Evolutionary conservation across 2,113 vertebrate species (phyloP).

Genomic region (Typhlomys cinereus): DNA sequence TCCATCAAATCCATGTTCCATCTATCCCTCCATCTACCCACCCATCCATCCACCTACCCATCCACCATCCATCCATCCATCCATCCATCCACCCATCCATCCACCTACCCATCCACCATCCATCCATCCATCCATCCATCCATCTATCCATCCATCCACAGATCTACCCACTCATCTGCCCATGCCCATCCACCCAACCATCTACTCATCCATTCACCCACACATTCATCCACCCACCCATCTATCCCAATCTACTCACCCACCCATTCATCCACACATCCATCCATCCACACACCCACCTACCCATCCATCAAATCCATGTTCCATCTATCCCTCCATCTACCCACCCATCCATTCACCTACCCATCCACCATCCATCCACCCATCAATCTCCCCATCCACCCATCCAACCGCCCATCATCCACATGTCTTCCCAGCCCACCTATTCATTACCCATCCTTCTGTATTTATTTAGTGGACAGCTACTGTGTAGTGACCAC

Average conservation of each 20-base stretch:
- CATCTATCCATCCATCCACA: background rate
- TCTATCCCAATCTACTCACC: background rate
- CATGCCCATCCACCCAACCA: background rate
- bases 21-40: no score
- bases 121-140: background rate
- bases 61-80: no score
- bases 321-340: background rate
- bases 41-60: no score
- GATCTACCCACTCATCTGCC: no score
- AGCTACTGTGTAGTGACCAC: fast-evolving
- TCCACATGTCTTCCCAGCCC: fast-evolving
- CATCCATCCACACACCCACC: background rate
- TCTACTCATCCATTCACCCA: background rate
- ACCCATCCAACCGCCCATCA: background rate
- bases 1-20: no score
- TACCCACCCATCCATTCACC: background rate
- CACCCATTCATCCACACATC: background rate
- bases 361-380: background rate
- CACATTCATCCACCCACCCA: background rate
- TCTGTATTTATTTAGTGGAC: background rate
- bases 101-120: background rate
- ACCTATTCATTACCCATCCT: no score
- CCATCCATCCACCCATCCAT: no score
- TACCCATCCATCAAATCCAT: background rate
- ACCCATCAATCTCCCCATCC: fast-evolving